Evolutionary conservation across 2,888 invertebrate genomes (phyloP).

Genomic region (Brenthis hecate): DNA sequence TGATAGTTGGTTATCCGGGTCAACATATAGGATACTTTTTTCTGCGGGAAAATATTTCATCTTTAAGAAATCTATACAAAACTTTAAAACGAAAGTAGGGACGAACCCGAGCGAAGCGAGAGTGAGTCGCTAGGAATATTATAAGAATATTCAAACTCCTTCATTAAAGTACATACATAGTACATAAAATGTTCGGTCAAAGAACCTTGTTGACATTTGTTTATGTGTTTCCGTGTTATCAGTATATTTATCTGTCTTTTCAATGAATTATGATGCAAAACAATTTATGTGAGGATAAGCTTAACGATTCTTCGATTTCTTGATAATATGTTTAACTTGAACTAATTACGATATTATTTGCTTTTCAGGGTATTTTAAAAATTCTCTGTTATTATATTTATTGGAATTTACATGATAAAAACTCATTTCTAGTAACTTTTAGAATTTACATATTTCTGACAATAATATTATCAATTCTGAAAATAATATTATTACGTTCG

Average conservation of each 20-base stretch:
- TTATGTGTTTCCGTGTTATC: slow-evolving; percentile 16
- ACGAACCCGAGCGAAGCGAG: too few relatives aligned
- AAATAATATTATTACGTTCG: too few relatives aligned
- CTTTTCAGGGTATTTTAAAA: background rate
- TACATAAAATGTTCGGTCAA: slow-evolving; percentile 32
- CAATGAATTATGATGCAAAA: slow-evolving; percentile 11
- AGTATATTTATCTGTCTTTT: slow-evolving; percentile 16
- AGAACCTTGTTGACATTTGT: slow-evolving; percentile 29
- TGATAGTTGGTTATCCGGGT: too few relatives aligned
- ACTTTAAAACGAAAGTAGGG: too few relatives aligned
- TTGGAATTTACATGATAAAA: too few relatives aligned
- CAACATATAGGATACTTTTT: too few relatives aligned
- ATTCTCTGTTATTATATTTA: too few relatives aligned
- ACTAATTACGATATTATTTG: slow-evolving; percentile 5
- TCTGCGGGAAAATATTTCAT: too few relatives aligned
- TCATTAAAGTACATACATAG: slow-evolving; percentile 19
- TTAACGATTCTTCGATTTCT: slow-evolving; percentile 6
- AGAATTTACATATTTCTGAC: too few relatives aligned
- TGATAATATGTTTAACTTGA: slow-evolving; percentile 2
- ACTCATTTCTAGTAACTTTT: too few relatives aligned
- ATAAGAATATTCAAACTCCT: slow-evolving; percentile 22
- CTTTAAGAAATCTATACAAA: too few relatives aligned
- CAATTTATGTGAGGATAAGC: slow-evolving; percentile 17
- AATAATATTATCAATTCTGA: too few relatives aligned
- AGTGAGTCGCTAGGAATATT: background rate